Conservation (phyloP, 2,113 vertebrate genomes). For the Zootoca vivipara region DNA sequence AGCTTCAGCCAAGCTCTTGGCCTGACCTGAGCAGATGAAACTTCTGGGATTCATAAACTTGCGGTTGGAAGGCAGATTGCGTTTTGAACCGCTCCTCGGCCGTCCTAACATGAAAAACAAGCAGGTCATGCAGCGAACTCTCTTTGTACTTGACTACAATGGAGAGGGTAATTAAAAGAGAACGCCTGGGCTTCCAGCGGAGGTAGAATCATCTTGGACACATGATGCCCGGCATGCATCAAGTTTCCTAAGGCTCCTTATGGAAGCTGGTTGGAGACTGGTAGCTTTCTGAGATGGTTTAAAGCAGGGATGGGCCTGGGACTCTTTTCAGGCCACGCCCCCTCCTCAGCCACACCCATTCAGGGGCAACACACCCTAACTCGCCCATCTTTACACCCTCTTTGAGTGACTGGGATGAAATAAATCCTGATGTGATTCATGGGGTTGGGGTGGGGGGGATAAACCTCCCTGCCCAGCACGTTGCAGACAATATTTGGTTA, state of each 20-base stretch:
- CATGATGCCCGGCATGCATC: conserved; percentile 44
- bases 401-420: too few species aligned
- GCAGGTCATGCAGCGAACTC: conserved; percentile 68
- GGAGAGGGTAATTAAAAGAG: conserved; percentile 60
- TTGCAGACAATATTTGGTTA: too few species aligned
- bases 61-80: conserved; percentile 79
- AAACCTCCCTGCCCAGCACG: too few species aligned
- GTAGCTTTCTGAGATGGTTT: background rate
- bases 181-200: background rate
- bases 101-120: conserved; percentile 70
- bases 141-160: conserved; percentile 72
- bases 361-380: too few species aligned
- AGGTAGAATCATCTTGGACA: conserved; percentile 8
- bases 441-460: too few species aligned
- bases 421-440: too few species aligned
- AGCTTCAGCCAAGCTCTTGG: conserved; percentile 85
- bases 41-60: conserved; percentile 82
- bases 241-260: conserved; percentile 15
- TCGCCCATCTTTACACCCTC: too few species aligned
- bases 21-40: conserved; percentile 76
- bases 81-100: conserved; percentile 68
- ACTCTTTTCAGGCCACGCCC: conserved; percentile 3
- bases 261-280: background rate
- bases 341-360: too few species aligned
- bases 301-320: background rate